A percentile compares a stretch with the other conserved stretches of the same genome.
phyloP scores from a whole-genome alignment of 1,140 invertebrate species.

The Bombus vancouverensis region DNA sequence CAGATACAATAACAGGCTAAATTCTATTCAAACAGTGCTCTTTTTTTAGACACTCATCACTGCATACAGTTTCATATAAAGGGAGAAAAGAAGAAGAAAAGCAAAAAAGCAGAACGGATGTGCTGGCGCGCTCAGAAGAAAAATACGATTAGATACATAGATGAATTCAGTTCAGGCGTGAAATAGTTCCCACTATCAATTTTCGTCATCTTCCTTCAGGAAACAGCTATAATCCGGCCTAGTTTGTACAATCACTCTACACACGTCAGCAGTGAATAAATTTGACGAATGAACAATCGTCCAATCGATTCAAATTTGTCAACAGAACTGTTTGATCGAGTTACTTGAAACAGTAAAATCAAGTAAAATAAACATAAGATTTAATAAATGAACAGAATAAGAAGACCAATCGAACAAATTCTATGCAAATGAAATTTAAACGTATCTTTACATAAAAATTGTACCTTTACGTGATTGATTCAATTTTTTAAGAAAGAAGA shows the following conservation, averaged over 20 bases:
- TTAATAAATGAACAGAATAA: neutral
- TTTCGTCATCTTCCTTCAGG: constrained; percentile 5
- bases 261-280: neutral
- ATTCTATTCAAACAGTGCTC: neutral
- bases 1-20: neutral
- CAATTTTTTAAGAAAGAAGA: no score
- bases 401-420: neutral
- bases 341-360: neutral
- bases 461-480: no score
- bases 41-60: neutral
- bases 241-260: constrained; percentile 5
- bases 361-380: neutral
- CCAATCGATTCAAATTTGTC: constrained; percentile 2
- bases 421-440: neutral
- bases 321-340: neutral
- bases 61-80: neutral
- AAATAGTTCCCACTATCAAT: constrained; percentile 9
- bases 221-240: constrained; percentile 1
- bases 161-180: neutral
- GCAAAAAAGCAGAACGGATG: neutral
- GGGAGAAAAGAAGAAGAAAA: neutral
- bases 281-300: neutral
- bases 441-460: neutral
- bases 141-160: constrained; percentile 3
- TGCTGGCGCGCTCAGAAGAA: neutral